Evolutionary conservation across 2,888 invertebrate species (phyloP), one percentile per base, ranked within the genome.

Genomic region (Epirrita christyi): DNA sequence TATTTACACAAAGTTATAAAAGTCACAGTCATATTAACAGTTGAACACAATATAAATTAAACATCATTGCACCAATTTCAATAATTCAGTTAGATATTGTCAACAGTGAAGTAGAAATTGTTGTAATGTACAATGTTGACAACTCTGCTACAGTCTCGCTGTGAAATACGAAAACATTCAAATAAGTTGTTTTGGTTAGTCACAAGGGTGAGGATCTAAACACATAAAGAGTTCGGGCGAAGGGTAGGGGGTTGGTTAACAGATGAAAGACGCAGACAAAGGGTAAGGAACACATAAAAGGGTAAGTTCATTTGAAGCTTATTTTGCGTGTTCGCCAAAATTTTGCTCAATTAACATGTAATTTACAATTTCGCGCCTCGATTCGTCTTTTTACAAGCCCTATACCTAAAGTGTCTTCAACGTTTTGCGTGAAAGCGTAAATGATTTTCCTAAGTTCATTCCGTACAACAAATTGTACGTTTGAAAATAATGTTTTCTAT

Each of bases 201-300:
- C 81, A 89, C 83, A 85, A 81, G 85, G 91, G 86, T 86, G 78
- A 89, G 91, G 92, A 91, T 90, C 88, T 91, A 89, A 88, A 92
- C 92, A 92, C 91, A 92, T 91, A 92, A 83, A 90, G 91, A 90
- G 88, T 85, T 86, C 71, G 90, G 92, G 91, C 84, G 85, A 83
- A 84, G 89, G 91, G 88, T 84, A 85, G 86, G 88, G 90, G 89
- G 85, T 85, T 88, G 90, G 92, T 92, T 93, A 92, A 94, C 95
- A 94, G 94, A 95, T 95, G 95, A 93, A 90, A 94, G 95, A 96
- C 95, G 95, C 94, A 95, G 95, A 95, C 95, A 95, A 94, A 93
- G 94, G 94, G 95, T 93, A 91, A 87, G 92, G 92, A 92, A 86
- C 88, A 94, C 93, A 92, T 92, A 92, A 93, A 92, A 89, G 93